These are phyloP conservation scores for Frieseomelitta varia DNA, from an alignment of 1,140 invertebrate genomes.

Conservation along the genomic window DNA sequence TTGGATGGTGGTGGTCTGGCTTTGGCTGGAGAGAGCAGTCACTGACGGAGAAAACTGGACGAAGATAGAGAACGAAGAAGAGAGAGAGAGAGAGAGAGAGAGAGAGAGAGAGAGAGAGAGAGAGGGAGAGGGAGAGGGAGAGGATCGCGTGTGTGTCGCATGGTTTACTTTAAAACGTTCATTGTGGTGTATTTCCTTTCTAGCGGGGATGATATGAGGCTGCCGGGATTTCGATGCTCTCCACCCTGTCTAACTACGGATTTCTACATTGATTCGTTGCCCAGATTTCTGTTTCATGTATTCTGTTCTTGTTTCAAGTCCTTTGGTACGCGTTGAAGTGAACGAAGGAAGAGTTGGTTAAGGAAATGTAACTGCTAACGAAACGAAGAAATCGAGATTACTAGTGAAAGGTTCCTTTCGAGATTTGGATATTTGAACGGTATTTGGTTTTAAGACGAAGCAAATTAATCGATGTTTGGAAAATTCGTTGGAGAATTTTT, in stretches of 20 bases:
- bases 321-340: fast-evolving
- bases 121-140: background rate
- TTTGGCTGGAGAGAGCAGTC: constrained; percentile 31
- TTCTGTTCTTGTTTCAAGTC: background rate
- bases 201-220: constrained; percentile 15
- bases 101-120: constrained; percentile 8
- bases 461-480: background rate
- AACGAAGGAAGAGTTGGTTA: background rate
- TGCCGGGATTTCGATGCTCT: constrained; percentile 33
- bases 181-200: constrained; percentile 49
- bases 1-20: constrained; percentile 67
- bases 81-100: constrained; percentile 4
- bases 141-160: constrained; percentile 56
- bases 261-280: constrained; percentile 6
- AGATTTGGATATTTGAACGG: too few species aligned
- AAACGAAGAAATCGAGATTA: too few species aligned
- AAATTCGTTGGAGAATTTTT: background rate
- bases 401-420: background rate
- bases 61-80: background rate
- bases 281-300: background rate
- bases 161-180: constrained; percentile 56
- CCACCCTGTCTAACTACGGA: too few species aligned
- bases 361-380: too few species aligned
- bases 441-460: background rate
- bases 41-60: constrained; percentile 12